A percentile compares a stretch with the other conserved stretches of the same genome.
These are phyloP conservation scores for Cheilosia impressa DNA, from an alignment of 2,888 invertebrate genomes.

Conservation along the genomic window DNA sequence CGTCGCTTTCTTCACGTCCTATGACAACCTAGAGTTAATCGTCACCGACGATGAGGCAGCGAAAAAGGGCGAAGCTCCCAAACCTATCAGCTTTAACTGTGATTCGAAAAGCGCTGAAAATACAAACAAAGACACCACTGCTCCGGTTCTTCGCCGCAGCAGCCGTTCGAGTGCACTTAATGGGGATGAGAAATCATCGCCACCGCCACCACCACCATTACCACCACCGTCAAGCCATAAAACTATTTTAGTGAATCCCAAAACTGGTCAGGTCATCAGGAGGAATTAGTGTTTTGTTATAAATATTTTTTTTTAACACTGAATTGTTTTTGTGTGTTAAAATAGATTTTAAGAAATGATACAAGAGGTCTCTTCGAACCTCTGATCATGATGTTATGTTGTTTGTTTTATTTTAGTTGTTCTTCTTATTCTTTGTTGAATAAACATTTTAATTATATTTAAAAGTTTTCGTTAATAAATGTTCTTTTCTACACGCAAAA, in stretches of 20 bases:
- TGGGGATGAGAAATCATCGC: slow-evolving; percentile 61
- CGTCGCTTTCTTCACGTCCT: slow-evolving; percentile 82
- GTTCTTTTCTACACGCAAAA: slow-evolving; percentile 42
- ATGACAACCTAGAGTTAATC: slow-evolving; percentile 82
- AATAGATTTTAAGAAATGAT: slow-evolving; percentile 57
- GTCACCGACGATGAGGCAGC: slow-evolving; percentile 77
- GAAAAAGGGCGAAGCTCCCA: slow-evolving; percentile 40
- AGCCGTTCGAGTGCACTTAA: slow-evolving; percentile 77
- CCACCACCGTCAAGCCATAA: slow-evolving; percentile 78
- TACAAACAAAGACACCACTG: slow-evolving; percentile 25
- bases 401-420: slow-evolving; percentile 47
- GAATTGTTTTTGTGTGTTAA: slow-evolving; percentile 34
- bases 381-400: slow-evolving; percentile 65
- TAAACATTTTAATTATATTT: slow-evolving; percentile 35
- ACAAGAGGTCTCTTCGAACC: slow-evolving; percentile 34
- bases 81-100: slow-evolving; percentile 60
- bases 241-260: slow-evolving; percentile 83
- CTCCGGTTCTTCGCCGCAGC: slow-evolving; percentile 79
- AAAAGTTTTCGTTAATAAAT: slow-evolving; percentile 12
- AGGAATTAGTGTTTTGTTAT: slow-evolving; percentile 79
- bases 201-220: slow-evolving; percentile 64
- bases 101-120: slow-evolving; percentile 48
- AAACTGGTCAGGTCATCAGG: slow-evolving; percentile 83
- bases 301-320: slow-evolving; percentile 36
- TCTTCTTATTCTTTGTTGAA: slow-evolving; percentile 42